These are phyloP conservation scores for Scophthalmus maximus DNA, from an alignment of 2,113 vertebrate genomes.

Conservation along the genomic window DNA sequence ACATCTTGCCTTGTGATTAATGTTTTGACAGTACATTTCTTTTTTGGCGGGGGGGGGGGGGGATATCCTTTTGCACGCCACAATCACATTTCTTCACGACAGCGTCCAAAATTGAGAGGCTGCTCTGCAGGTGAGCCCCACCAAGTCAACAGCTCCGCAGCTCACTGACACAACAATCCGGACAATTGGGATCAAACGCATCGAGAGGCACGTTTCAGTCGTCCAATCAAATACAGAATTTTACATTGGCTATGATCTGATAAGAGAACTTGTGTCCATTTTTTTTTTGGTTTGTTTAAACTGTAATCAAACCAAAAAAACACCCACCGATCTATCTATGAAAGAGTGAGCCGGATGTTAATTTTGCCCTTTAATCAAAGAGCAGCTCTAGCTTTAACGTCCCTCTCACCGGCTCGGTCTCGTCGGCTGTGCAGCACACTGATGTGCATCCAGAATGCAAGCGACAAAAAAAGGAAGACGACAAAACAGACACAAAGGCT, in stretches of 20 bases:
- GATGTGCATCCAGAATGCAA: conserved; percentile 20
- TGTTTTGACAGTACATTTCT: conserved; percentile 33
- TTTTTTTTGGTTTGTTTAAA: too few species aligned
- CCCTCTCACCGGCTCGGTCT: background rate
- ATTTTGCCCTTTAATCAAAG: conserved; percentile 39
- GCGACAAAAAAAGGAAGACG: background rate
- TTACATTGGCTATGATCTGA: conserved; percentile 14
- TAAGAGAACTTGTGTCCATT: too few species aligned
- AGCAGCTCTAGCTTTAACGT: background rate
- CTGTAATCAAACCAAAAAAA: background rate
- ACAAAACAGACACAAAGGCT: conserved; percentile 21
- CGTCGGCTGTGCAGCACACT: background rate
- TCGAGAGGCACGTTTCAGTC: conserved; percentile 31
- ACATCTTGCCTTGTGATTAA: conserved; percentile 64
- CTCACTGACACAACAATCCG: conserved; percentile 48
- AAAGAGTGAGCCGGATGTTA: background rate
- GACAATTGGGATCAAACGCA: conserved; percentile 33
- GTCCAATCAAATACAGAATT: conserved; percentile 1
- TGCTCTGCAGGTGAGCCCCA: conserved; percentile 57
- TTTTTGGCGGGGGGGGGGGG: too few species aligned
- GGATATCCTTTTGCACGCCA: conserved; percentile 10
- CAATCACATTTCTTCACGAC: conserved; percentile 37
- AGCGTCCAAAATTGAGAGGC: conserved; percentile 12
- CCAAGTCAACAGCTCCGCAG: conserved; percentile 55
- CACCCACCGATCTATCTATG: background rate